Evolutionary conservation across 2,888 invertebrate species (phyloP).

Genomic region (Iselma pallidipennis): DNA sequence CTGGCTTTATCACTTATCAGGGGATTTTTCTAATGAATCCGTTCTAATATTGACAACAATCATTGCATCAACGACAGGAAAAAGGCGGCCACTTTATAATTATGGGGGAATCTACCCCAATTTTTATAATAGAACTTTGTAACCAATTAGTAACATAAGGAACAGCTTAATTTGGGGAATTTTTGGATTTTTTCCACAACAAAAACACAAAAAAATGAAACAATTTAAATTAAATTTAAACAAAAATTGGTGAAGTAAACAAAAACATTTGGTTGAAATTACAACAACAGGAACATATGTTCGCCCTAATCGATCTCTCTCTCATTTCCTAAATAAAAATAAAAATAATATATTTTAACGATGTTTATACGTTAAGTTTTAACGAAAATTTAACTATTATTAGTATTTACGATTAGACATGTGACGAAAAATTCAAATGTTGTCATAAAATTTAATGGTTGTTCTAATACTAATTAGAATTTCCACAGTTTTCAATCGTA

Average conservation of each 20-base stretch:
- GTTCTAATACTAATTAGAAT: no score
- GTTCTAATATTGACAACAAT: background rate
- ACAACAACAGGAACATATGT: background rate
- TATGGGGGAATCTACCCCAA: background rate
- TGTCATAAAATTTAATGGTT: background rate
- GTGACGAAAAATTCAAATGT: background rate
- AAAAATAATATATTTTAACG: background rate
- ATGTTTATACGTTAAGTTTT: background rate
- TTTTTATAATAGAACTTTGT: no score
- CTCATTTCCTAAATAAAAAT: background rate
- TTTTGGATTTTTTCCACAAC: background rate
- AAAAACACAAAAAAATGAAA: conserved; percentile 18
- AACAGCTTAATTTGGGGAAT: conserved; percentile 13
- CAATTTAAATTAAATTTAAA: background rate
- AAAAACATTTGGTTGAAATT: background rate
- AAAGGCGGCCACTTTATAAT: background rate
- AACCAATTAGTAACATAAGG: no score
- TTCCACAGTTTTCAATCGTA: background rate
- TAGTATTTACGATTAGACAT: background rate
- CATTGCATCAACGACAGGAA: background rate
- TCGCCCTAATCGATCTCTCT: background rate
- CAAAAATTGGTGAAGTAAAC: background rate
- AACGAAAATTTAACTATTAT: conserved; percentile 1
- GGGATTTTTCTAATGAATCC: background rate
- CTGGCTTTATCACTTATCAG: background rate